These are phyloP conservation scores for Drosophila baimaii DNA, from an alignment of 1,140 invertebrate species.

Conservation along the genomic window DNA sequence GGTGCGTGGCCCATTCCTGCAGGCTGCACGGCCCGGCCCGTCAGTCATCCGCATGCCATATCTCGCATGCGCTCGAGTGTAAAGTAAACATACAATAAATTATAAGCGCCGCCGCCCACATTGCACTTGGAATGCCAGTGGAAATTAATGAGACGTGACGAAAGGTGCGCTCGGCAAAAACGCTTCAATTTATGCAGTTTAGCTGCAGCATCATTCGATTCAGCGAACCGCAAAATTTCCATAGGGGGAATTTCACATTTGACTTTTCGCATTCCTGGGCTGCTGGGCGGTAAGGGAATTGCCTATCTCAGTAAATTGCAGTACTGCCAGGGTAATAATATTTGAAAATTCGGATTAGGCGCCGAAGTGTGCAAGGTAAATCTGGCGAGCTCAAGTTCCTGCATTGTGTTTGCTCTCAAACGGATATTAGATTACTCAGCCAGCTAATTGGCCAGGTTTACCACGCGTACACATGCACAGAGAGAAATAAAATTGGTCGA, in stretches of 20 bases:
- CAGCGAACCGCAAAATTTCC: slow-evolving; percentile 70
- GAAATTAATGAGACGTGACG: slow-evolving; percentile 73
- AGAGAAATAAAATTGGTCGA: no score
- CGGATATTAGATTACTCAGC: not conserved
- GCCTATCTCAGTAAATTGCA: slow-evolving; percentile 28
- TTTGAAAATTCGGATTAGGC: slow-evolving; percentile 21
- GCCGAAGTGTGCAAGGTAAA: slow-evolving; percentile 6
- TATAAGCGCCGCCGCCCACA: slow-evolving; percentile 57
- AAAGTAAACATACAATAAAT: slow-evolving; percentile 79
- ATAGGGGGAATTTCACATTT: slow-evolving; percentile 48
- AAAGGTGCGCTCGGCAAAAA: slow-evolving; percentile 62
- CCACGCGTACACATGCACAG: no score
- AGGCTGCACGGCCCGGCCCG: not conserved
- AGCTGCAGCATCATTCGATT: slow-evolving; percentile 69
- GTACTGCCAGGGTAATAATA: slow-evolving; percentile 8
- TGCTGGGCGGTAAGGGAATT: slow-evolving; percentile 25
- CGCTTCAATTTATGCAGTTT: slow-evolving; percentile 59
- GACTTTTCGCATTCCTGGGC: slow-evolving; percentile 14
- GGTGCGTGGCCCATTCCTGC: slow-evolving; percentile 55
- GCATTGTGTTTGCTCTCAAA: not conserved
- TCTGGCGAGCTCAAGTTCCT: not conserved
- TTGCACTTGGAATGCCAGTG: slow-evolving; percentile 51
- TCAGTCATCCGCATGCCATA: slow-evolving; percentile 23
- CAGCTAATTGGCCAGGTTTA: not conserved
- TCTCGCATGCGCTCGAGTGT: slow-evolving; percentile 62